These are phyloP conservation scores for Orestias chungarensis DNA, from an alignment of 2,797 vertebrate genomes.

Conservation along the genomic window DNA sequence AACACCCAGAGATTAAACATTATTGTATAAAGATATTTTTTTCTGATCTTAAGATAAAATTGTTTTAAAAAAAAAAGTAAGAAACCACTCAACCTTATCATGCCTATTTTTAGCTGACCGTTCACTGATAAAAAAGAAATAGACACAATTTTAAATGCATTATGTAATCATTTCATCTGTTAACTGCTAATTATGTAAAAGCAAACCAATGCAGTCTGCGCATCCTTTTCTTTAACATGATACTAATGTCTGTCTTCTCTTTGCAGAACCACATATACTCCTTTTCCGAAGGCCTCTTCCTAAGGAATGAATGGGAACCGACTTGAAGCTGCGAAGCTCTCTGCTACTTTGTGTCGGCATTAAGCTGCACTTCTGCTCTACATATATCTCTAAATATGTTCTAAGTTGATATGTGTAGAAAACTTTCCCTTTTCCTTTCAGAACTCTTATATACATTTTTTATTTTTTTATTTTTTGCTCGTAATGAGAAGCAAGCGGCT, in stretches of 20 bases:
- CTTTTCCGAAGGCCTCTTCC: constrained; percentile 83
- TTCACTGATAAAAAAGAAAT: neutral
- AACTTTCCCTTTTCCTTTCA: constrained; percentile 37
- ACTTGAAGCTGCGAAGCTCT: constrained; percentile 19
- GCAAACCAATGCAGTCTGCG: neutral
- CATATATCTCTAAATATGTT: constrained; percentile 57
- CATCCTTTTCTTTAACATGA: constrained; percentile 7
- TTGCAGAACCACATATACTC: constrained; percentile 82
- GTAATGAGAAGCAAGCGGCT: constrained; percentile 37
- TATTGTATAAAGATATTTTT: too few relatives aligned
- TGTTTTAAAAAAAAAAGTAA: too few relatives aligned
- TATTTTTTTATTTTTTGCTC: constrained; percentile 36
- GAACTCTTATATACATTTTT: constrained; percentile 56
- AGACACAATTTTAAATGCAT: neutral
- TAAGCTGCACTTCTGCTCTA: constrained; percentile 31
- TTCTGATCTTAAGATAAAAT: too few relatives aligned
- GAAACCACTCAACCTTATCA: neutral
- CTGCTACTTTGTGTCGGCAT: constrained; percentile 40
- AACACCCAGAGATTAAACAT: too few relatives aligned
- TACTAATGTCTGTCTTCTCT: constrained; percentile 20
- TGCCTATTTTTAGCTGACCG: neutral
- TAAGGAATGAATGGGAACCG: constrained; percentile 70
- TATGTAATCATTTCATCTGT: neutral
- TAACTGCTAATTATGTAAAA: neutral
- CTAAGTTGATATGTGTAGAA: constrained; percentile 63